Evolutionary conservation across 2,113 vertebrate genomes (phyloP).

Genomic region (Nipponia nippon): DNA sequence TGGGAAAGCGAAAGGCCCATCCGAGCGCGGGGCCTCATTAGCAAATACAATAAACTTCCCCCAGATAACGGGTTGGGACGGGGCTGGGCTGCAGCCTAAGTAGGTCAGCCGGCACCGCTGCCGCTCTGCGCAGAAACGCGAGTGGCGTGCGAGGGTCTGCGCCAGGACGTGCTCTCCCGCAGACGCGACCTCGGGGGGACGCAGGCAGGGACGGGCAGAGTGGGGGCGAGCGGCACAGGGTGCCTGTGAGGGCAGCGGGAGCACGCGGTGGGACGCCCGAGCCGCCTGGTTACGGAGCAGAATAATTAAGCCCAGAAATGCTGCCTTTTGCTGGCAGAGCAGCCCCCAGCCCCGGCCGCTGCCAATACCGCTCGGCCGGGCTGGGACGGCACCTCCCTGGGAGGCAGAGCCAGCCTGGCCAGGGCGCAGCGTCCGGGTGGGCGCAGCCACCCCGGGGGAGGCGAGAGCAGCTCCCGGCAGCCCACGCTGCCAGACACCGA

Average conservation of each 20-base stretch:
- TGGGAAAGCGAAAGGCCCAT: neutral
- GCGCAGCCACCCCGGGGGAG: rapidly evolving
- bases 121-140: neutral
- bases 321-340: neutral
- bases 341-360: neutral
- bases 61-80: neutral
- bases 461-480: neutral
- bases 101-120: neutral
- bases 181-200: neutral
- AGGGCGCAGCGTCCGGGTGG: neutral
- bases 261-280: rapidly evolving
- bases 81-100: neutral
- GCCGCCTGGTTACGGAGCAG: rapidly evolving
- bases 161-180: rapidly evolving
- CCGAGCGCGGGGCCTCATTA: neutral
- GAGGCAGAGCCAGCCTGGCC: neutral
- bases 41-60: neutral
- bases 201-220: neutral
- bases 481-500: rapidly evolving
- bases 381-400: neutral
- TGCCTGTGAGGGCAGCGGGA: rapidly evolving
- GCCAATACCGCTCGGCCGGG: neutral
- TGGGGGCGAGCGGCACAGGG: rapidly evolving
- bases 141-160: neutral
- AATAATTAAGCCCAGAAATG: neutral